phyloP scores from a whole-genome alignment of 2,888 invertebrate genomes.

The Leucania comma region DNA sequence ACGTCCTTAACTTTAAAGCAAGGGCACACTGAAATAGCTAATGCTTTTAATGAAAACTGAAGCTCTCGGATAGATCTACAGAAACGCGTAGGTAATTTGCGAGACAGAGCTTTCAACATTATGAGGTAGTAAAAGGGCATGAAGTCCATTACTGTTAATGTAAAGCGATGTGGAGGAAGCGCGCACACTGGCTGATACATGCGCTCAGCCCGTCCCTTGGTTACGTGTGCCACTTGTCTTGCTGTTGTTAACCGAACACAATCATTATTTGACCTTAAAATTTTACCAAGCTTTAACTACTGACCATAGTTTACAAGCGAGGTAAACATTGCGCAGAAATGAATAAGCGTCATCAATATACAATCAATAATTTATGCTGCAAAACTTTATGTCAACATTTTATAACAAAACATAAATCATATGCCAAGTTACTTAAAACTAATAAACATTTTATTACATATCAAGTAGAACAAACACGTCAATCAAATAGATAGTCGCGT shows the following conservation, averaged over 20 bases:
- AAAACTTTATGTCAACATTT: conserved; percentile 28
- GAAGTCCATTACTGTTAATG: conserved; percentile 56
- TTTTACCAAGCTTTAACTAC: conserved; percentile 20
- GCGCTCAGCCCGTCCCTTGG: conserved; percentile 39
- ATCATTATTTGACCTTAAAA: conserved; percentile 39
- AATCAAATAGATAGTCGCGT: conserved; percentile 70
- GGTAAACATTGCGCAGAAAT: not conserved
- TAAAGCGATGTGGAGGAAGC: conserved; percentile 54
- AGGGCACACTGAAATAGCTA: not conserved
- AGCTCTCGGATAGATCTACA: conserved; percentile 29
- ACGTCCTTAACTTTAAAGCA: not conserved
- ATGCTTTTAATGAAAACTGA: conserved; percentile 19
- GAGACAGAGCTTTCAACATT: conserved; percentile 58
- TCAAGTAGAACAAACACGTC: conserved; percentile 75
- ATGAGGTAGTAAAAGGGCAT: conserved; percentile 58
- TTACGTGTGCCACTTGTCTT: conserved; percentile 48
- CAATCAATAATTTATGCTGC: conserved; percentile 18
- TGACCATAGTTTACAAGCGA: conserved; percentile 3
- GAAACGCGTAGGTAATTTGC: conserved; percentile 49
- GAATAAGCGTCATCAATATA: conserved; percentile 19
- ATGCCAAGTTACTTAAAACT: conserved; percentile 31
- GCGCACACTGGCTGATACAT: conserved; percentile 38
- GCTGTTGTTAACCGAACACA: conserved; percentile 31
- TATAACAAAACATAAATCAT: conserved; percentile 45
- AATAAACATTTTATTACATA: conserved; percentile 50